These are phyloP conservation scores for Theretra japonica DNA, from an alignment of 2,888 invertebrate genomes.

Conservation along the genomic window DNA sequence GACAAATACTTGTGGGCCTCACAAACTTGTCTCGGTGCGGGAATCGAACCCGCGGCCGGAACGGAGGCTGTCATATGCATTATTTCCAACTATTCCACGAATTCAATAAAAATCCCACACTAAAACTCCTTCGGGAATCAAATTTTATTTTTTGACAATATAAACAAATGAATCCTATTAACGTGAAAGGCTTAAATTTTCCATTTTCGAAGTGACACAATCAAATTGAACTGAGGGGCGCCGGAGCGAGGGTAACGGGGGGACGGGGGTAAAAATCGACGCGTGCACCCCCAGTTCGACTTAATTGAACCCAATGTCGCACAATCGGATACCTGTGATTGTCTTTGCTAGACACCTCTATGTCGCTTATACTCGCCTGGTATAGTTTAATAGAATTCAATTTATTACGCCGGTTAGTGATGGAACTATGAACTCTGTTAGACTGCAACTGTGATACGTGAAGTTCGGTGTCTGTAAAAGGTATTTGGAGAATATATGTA, in stretches of 20 bases:
- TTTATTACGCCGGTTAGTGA: neutral
- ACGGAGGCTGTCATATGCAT: too few relatives aligned
- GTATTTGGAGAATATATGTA: too few relatives aligned
- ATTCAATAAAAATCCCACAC: neutral
- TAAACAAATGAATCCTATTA: slow-evolving; percentile 31
- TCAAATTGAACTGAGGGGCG: slow-evolving; percentile 3
- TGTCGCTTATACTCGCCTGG: neutral
- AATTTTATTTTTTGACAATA: slow-evolving; percentile 37
- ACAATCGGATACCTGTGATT: slow-evolving; percentile 23
- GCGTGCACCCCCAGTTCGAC: slow-evolving; percentile 4
- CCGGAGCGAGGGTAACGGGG: neutral
- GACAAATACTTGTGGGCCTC: too few relatives aligned
- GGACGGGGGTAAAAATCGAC: neutral
- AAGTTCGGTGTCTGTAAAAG: neutral
- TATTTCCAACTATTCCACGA: neutral
- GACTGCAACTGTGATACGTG: neutral
- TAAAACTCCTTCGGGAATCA: neutral
- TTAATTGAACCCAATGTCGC: slow-evolving; percentile 11
- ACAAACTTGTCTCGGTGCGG: too few relatives aligned
- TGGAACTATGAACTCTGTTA: neutral
- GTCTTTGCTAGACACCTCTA: neutral
- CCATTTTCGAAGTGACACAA: slow-evolving; percentile 37
- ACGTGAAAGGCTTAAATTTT: slow-evolving; percentile 43
- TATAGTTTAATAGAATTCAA: neutral
- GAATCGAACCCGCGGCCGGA: too few relatives aligned